phyloP scores from a whole-genome alignment of 2,797 vertebrate species.

The Arvicola amphibius region DNA sequence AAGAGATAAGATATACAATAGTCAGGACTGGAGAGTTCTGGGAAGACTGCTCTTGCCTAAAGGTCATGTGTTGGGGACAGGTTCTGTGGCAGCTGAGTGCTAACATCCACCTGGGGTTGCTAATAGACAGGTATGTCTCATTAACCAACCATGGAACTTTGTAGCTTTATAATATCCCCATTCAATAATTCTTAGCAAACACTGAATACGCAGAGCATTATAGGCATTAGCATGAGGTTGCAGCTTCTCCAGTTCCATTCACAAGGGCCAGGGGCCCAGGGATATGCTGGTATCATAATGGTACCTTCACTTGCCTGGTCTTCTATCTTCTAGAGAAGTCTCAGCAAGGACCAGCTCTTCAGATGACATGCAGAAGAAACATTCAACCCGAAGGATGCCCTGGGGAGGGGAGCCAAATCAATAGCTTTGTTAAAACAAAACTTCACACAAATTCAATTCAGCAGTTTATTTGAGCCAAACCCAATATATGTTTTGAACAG shows the following conservation, averaged over 20 bases:
- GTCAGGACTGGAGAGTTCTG: not conserved
- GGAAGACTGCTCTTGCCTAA: not conserved
- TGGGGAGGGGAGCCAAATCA: not conserved
- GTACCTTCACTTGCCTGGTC: not conserved
- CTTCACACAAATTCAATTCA: not conserved
- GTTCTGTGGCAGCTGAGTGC: not conserved
- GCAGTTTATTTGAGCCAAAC: not conserved
- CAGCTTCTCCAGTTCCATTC: not conserved
- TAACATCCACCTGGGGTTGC: slow-evolving; percentile 23
- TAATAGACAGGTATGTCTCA: slow-evolving; percentile 19
- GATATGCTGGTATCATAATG: not conserved
- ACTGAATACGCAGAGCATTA: slow-evolving; percentile 10
- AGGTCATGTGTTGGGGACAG: not conserved
- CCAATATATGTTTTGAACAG: not conserved
- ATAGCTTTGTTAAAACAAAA: not conserved
- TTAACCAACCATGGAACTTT: slow-evolving; percentile 15
- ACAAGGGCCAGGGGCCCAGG: not conserved
- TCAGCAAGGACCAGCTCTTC: not conserved
- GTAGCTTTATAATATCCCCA: slow-evolving; percentile 7
- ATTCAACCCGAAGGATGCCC: too few species aligned
- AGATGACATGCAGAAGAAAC: not conserved
- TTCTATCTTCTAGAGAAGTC: not conserved
- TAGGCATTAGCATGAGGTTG: not conserved
- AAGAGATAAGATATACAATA: not conserved
- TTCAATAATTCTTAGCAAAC: slow-evolving; percentile 45